Evolutionary conservation across 1,140 invertebrate genomes (phyloP), one percentile per base, ranked within the genome.

Genomic region (Drosophila kohkoa): DNA sequence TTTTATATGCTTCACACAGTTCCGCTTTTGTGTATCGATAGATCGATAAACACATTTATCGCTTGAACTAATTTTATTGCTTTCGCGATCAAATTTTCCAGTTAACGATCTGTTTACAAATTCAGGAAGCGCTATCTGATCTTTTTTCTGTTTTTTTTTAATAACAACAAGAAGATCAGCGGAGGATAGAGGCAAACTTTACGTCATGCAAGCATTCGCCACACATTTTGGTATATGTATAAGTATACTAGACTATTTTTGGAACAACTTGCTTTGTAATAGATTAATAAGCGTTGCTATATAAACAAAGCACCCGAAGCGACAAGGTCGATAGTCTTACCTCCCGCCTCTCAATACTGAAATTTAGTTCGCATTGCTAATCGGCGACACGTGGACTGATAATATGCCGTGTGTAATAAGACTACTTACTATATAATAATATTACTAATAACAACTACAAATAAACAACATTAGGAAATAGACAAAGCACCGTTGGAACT

Each of bases 321-420:
- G 54, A 55, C 81, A 85, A 85, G 81, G 81, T 85, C 81, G 75
- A 68, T 58, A 25, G 15, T 52, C 67, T 62, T 35, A 38, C 20
- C 49, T 54, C 49, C 49, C 35, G 7, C 35, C 35, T 38, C 10
- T 10, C 2, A 38, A 10, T 10, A 10, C 20, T 10, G 35, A 54
- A 43, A 65, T 60, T 35, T 48, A 28, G 58, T 64, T 57, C 35
- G 20, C 28, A 60, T 66, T 71, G 74, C 63, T 78, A 85, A 85
- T 86, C 82, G 82, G 63, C 66, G 67, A 86, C 82, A 86, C 78
- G 82, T 86, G 82, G 85, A 38, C 73, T 77, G 77, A 83, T 76
- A 83, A 82, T 25, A 71, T 63, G 30, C 16, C 43, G 54, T n/a
- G 28, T 63, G 41, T 48, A 28, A 43, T 60, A 74, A 68, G 20